Evolutionary conservation across 2,888 invertebrate genomes (phyloP).

Genomic region (Torymus texanus): DNA sequence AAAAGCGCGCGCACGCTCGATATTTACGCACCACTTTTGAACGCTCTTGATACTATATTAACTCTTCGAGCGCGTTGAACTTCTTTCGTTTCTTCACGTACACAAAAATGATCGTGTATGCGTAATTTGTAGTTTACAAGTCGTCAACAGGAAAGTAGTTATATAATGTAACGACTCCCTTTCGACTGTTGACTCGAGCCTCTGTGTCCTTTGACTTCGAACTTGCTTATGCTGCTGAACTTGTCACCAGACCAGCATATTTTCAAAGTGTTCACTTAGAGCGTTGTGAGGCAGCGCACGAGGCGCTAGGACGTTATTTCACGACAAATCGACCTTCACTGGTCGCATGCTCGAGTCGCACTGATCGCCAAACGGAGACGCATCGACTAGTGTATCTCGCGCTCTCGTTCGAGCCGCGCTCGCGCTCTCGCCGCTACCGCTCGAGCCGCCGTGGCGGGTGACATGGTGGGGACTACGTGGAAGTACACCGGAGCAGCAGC

Average conservation of each 20-base stretch:
- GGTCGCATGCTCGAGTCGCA: conserved; percentile 61
- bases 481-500: not conserved
- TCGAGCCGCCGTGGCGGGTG: conserved; percentile 19
- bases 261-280: conserved; percentile 20
- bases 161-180: no score
- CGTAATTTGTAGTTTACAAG: no score
- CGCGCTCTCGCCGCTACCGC: not conserved
- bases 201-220: no score
- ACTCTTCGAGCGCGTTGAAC: no score
- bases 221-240: not conserved
- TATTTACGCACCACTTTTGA: not conserved
- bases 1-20: not conserved
- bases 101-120: no score
- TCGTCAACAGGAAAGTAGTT: no score
- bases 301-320: not conserved
- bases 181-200: no score
- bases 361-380: conserved; percentile 57
- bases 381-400: conserved; percentile 57
- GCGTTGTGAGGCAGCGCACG: conserved; percentile 3
- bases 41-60: no score
- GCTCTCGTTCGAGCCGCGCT: no score
- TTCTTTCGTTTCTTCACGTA: no score
- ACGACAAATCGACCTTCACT: conserved; percentile 46
- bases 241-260: conserved; percentile 33
- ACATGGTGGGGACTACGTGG: conserved; percentile 24